phyloP scores from a whole-genome alignment of 2,797 vertebrate species.

The Acrocephalus scirpaceus region DNA sequence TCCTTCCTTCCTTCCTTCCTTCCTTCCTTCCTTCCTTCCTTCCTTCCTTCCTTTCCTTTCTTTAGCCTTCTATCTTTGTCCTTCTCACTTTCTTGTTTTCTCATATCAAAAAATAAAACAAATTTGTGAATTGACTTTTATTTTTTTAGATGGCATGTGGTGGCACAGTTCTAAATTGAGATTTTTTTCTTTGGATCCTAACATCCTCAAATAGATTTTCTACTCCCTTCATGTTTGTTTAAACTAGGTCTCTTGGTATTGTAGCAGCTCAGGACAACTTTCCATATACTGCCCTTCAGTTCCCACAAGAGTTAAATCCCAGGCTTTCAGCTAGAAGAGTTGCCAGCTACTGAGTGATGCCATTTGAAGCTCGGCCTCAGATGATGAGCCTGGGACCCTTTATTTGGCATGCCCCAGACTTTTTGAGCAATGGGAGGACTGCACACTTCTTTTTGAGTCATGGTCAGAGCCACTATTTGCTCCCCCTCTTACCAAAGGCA shows the following conservation, averaged over 20 bases:
- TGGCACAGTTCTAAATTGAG: slow-evolving; percentile 27
- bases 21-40: fast-evolving
- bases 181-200: slow-evolving; percentile 30
- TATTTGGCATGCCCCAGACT: slow-evolving; percentile 51
- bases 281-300: slow-evolving; percentile 37
- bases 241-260: slow-evolving; percentile 53
- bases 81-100: background rate
- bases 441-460: slow-evolving; percentile 46
- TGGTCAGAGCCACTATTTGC: slow-evolving; percentile 1
- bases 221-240: slow-evolving; percentile 32
- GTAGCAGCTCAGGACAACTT: slow-evolving; percentile 48
- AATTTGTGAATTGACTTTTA: background rate
- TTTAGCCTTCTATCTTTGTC: background rate
- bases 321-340: slow-evolving; percentile 39
- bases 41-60: too few relatives aligned
- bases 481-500: slow-evolving; percentile 8
- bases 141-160: background rate
- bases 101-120: background rate
- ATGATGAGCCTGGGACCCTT: slow-evolving; percentile 68
- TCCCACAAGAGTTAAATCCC: slow-evolving; percentile 39
- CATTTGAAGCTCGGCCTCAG: slow-evolving; percentile 68
- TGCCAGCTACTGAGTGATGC: slow-evolving; percentile 57
- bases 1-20: too few relatives aligned
- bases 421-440: slow-evolving; percentile 55
- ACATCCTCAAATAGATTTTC: slow-evolving; percentile 42